phyloP scores from a whole-genome alignment of 2,888 invertebrate genomes.

The Synergus gifuensis region DNA sequence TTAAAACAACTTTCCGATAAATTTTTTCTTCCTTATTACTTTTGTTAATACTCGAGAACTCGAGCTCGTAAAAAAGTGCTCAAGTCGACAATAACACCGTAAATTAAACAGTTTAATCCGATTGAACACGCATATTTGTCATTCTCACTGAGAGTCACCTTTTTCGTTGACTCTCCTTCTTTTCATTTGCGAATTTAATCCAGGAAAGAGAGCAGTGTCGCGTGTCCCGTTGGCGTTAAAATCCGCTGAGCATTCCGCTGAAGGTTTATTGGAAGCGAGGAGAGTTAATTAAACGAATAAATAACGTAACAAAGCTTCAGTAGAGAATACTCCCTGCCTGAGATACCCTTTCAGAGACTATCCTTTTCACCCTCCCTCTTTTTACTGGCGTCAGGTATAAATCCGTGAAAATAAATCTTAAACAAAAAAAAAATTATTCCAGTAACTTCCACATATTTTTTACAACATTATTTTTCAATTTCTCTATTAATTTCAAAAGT shows the following conservation, averaged over 20 bases:
- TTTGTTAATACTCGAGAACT: background rate
- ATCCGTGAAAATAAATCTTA: conserved; percentile 6
- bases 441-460: background rate
- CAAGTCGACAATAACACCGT: background rate
- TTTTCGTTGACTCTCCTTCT: conserved; percentile 31
- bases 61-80: background rate
- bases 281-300: conserved; percentile 76
- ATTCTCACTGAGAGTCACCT: background rate
- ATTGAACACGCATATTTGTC: conserved; percentile 24
- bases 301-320: conserved; percentile 71
- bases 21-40: background rate
- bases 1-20: background rate
- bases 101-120: conserved; percentile 8
- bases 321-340: conserved; percentile 48
- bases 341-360: conserved; percentile 61
- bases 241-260: conserved; percentile 59
- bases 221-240: conserved; percentile 67
- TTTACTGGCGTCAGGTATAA: conserved; percentile 1
- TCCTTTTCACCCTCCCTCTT: conserved; percentile 18
- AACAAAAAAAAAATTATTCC: background rate
- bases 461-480: background rate
- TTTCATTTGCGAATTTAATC: conserved; percentile 60
- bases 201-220: conserved; percentile 59
- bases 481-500: background rate
- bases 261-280: conserved; percentile 69